These are phyloP conservation scores for Bovichtus variegatus DNA, from an alignment of 2,797 vertebrate species.

Conservation along the genomic window DNA sequence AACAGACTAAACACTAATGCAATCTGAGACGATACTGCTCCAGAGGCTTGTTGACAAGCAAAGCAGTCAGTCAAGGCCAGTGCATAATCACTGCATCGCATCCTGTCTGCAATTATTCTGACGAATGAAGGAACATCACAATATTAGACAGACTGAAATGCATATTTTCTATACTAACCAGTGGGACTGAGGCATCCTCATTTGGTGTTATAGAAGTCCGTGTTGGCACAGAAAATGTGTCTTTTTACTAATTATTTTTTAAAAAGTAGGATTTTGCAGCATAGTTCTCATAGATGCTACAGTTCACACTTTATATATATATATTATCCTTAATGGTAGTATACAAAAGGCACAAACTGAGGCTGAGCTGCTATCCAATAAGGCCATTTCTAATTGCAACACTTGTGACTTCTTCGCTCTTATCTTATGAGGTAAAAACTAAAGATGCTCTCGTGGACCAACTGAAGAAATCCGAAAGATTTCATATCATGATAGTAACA, in stretches of 20 bases:
- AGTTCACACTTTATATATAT: not conserved
- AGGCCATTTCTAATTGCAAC: not conserved
- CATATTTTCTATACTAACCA: not conserved
- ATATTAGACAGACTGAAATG: not conserved
- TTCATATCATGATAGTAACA: too few relatives aligned
- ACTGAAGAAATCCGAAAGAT: too few relatives aligned
- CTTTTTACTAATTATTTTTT: not conserved
- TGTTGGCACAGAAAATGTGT: not conserved
- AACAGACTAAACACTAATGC: not conserved
- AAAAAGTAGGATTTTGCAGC: too few relatives aligned
- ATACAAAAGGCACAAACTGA: not conserved
- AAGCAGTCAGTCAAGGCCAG: not conserved
- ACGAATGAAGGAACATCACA: not conserved
- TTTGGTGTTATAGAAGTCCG: not conserved
- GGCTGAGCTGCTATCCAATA: not conserved
- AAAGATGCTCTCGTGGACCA: not conserved
- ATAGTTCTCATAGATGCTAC: not conserved
- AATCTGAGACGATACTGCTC: not conserved
- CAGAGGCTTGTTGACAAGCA: constrained; percentile 9
- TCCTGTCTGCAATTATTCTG: not conserved
- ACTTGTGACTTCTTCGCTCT: not conserved
- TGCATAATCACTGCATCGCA: not conserved
- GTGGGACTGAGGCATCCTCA: not conserved
- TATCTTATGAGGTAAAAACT: too few relatives aligned
- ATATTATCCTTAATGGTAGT: not conserved